Evolutionary conservation across 2,888 invertebrate genomes (phyloP).

Genomic region (Mythimna lalbum): DNA sequence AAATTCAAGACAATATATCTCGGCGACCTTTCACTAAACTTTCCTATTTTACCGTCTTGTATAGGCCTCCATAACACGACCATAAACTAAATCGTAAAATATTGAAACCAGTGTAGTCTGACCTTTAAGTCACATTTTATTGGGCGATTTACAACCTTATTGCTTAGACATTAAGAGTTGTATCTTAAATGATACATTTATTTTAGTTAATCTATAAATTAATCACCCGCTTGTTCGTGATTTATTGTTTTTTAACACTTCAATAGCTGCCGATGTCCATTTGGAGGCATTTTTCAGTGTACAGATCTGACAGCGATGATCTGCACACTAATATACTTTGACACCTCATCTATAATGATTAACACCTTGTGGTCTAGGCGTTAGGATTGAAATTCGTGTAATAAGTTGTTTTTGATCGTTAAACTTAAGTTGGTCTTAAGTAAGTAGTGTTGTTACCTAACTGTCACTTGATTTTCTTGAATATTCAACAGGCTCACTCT

Average conservation of each 20-base stretch:
- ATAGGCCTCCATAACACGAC: conserved; percentile 72
- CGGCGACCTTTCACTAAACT: conserved; percentile 78
- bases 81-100: conserved; percentile 78
- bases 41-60: conserved; percentile 80
- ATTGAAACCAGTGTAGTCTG: conserved; percentile 61
- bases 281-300: conserved; percentile 67
- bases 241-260: conserved; percentile 79
- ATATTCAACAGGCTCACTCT: conserved; percentile 63
- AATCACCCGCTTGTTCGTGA: conserved; percentile 77
- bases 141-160: conserved; percentile 64
- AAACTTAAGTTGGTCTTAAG: conserved; percentile 51
- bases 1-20: conserved; percentile 77
- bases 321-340: conserved; percentile 15
- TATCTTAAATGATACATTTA: conserved; percentile 31
- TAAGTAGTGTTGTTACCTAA: conserved; percentile 61
- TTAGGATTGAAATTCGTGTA: conserved; percentile 35
- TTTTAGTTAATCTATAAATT: conserved; percentile 74
- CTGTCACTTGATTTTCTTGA: conserved; percentile 62
- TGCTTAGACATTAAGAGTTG: conserved; percentile 41
- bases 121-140: conserved; percentile 34
- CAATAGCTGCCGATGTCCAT: conserved; percentile 77
- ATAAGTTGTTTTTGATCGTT: conserved; percentile 1
- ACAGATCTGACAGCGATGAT: conserved; percentile 59
- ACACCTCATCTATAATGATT: neutral
- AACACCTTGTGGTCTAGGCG: neutral